A percentile compares a stretch with the other conserved stretches of the same genome.
Conservation (phyloP, 2,797 vertebrate species). For the Thaleichthys pacificus region DNA sequence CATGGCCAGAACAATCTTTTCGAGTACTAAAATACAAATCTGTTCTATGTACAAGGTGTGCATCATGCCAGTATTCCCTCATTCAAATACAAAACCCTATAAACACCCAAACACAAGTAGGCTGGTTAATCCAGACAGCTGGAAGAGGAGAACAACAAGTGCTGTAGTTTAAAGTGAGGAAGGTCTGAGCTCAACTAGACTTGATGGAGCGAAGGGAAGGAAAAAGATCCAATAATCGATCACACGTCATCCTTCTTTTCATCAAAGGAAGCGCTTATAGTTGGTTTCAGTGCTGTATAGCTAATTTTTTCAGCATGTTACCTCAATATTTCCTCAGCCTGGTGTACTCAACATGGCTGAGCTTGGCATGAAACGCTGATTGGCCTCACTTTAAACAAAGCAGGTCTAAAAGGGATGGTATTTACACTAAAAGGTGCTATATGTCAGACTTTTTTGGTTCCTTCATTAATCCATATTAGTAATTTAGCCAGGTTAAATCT, state of each 20-base stretch:
- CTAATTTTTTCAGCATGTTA: background rate
- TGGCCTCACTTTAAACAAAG: slow-evolving; percentile 39
- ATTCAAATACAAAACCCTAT: slow-evolving; percentile 29
- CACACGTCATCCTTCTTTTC: background rate
- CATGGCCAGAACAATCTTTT: slow-evolving; percentile 36
- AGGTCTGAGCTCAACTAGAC: slow-evolving; percentile 23
- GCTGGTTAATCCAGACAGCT: slow-evolving; percentile 19
- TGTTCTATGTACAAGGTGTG: slow-evolving; percentile 16
- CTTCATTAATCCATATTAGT: too few relatives aligned
- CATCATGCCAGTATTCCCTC: slow-evolving; percentile 12
- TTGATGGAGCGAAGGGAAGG: background rate
- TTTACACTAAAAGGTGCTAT: background rate
- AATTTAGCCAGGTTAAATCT: too few relatives aligned
- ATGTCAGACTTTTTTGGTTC: too few relatives aligned
- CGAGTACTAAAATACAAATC: slow-evolving; percentile 29
- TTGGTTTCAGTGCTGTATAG: background rate
- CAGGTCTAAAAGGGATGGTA: background rate
- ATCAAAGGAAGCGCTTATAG: background rate
- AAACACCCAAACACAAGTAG: background rate
- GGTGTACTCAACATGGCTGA: background rate
- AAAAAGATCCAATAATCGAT: too few relatives aligned
- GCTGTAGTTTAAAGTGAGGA: slow-evolving; percentile 25
- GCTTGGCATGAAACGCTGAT: slow-evolving; percentile 13
- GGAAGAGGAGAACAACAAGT: background rate
- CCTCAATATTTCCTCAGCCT: background rate